Evolutionary conservation across 2,113 vertebrate species (phyloP).

Genomic region (Lamprotornis superbus): DNA sequence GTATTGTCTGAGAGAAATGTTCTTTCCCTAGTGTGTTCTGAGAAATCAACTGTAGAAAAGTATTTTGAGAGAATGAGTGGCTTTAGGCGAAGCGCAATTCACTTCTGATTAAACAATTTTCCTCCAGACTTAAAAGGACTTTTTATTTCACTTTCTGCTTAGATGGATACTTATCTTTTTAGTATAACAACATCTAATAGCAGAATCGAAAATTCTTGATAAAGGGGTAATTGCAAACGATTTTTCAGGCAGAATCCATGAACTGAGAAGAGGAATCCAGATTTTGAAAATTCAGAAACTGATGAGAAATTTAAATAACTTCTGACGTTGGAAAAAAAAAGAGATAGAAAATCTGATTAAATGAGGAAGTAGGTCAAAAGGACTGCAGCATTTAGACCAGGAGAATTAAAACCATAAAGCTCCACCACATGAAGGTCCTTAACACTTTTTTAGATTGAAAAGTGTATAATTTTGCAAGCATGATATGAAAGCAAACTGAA

Average conservation of each 20-base stretch:
- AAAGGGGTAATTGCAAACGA: neutral
- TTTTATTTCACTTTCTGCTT: neutral
- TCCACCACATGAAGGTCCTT: neutral
- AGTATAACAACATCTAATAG: neutral
- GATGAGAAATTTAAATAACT: neutral
- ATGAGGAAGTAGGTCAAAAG: neutral
- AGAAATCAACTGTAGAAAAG: neutral
- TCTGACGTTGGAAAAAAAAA: neutral
- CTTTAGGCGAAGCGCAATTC: neutral
- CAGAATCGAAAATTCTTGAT: neutral
- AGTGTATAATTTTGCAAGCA: neutral
- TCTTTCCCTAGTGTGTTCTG: neutral
- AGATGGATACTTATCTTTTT: neutral
- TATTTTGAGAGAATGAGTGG: neutral
- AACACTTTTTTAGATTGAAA: neutral
- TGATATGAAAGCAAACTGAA: neutral
- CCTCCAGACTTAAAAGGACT: neutral
- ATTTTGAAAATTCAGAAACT: neutral
- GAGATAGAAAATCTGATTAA: neutral
- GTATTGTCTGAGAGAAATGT: neutral
- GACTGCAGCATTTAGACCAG: neutral
- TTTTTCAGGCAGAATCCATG: neutral
- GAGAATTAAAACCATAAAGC: neutral
- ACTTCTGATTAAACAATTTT: neutral
- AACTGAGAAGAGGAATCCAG: neutral